phyloP scores from a whole-genome alignment of 2,888 invertebrate genomes.

The Erpobdella octoculata region DNA sequence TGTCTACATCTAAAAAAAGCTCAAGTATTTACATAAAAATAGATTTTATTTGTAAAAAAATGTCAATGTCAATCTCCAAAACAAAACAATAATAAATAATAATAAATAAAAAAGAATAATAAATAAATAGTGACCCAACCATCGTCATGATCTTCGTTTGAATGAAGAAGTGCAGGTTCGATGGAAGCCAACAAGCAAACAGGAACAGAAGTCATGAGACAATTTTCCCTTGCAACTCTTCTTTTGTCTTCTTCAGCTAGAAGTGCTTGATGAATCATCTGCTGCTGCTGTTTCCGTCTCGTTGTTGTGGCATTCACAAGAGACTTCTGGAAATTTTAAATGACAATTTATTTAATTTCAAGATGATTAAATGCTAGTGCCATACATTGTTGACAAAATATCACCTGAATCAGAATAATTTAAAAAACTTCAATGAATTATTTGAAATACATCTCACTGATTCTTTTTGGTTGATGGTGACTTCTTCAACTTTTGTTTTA shows the following conservation, averaged over 20 bases:
- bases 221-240: conserved; percentile 80
- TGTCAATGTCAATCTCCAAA: neutral
- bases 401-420: neutral
- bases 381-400: no score
- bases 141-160: conserved; percentile 50
- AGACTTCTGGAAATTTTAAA: conserved; percentile 53
- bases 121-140: conserved; percentile 39
- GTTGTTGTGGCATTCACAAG: conserved; percentile 97
- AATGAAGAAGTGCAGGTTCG: conserved; percentile 80
- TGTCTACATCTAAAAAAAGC: no score
- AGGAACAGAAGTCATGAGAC: conserved; percentile 83
- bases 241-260: conserved; percentile 92
- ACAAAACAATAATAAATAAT: neutral
- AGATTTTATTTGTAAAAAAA: neutral
- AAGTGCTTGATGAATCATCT: conserved; percentile 86
- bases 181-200: conserved; percentile 85
- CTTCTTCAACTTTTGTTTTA: conserved; percentile 96
- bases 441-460: conserved; percentile 43
- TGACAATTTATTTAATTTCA: neutral
- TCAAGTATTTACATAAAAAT: no score
- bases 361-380: neutral
- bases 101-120: neutral
- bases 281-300: conserved; percentile 95
- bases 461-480: conserved; percentile 92
- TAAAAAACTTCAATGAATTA: neutral